Conservation (phyloP, 2,797 vertebrate genomes). For the Enteromius viviparus region DNA sequence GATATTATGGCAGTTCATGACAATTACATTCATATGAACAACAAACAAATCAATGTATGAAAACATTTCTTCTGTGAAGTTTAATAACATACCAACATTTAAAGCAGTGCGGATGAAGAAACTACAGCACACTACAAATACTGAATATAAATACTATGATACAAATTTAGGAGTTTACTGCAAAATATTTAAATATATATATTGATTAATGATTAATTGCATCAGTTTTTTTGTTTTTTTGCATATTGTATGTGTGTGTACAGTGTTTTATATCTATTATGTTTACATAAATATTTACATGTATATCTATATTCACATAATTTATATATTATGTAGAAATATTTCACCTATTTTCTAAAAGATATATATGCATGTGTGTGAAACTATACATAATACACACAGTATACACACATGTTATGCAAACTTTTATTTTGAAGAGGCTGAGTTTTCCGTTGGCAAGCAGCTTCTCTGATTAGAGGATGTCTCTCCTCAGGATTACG, state of each 20-base stretch:
- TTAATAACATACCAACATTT: neutral
- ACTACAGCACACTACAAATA: neutral
- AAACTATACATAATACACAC: neutral
- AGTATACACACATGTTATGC: no score
- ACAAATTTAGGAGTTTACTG: neutral
- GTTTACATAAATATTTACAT: no score
- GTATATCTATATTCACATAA: no score
- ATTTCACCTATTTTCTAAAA: no score
- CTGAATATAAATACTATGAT: neutral
- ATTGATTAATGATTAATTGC: no score
- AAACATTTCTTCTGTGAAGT: neutral
- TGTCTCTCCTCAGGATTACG: neutral
- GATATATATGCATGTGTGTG: no score
- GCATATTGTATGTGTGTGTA: no score
- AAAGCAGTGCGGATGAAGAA: neutral
- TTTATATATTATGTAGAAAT: no score
- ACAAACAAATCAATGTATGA: neutral
- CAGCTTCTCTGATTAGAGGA: neutral
- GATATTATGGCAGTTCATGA: no score
- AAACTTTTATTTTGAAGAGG: neutral
- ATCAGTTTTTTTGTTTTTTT: no score
- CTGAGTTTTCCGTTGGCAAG: neutral
- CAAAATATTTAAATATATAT: neutral
- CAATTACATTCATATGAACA: no score
- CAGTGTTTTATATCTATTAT: no score